Percentiles rank a stretch among this genome's conserved stretches.
These are phyloP conservation scores for Triops longicaudatus DNA, from an alignment of 1,140 invertebrate genomes.

Conservation along the genomic window DNA sequence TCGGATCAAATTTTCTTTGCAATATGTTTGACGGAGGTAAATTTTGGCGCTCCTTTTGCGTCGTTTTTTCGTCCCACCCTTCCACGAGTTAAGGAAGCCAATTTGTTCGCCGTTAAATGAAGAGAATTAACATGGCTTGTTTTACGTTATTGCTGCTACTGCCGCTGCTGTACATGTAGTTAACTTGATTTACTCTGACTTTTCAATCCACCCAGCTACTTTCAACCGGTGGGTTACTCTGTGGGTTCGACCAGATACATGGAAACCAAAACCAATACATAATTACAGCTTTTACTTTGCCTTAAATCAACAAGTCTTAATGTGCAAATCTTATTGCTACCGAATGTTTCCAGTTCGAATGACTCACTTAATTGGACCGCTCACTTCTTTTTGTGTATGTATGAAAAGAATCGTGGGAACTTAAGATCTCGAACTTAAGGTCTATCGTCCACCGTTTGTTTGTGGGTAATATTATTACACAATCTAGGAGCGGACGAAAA, in stretches of 20 bases:
- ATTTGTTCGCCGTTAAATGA: neutral
- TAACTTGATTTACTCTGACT: neutral
- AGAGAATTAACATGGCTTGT: neutral
- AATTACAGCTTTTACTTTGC: slow-evolving; percentile 11
- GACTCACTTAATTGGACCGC: too few relatives aligned
- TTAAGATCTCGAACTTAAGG: too few relatives aligned
- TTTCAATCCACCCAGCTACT: neutral
- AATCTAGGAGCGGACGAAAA: too few relatives aligned
- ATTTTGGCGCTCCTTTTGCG: neutral
- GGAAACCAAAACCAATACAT: neutral
- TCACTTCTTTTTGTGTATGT: too few relatives aligned
- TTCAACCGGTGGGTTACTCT: neutral
- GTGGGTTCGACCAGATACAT: neutral
- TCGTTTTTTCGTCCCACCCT: neutral
- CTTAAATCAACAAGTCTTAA: neutral
- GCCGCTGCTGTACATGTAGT: neutral
- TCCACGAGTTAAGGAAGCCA: neutral
- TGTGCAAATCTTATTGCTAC: too few relatives aligned
- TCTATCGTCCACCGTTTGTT: too few relatives aligned
- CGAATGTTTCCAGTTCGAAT: too few relatives aligned
- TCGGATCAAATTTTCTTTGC: neutral
- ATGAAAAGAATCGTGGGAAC: too few relatives aligned
- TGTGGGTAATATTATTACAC: too few relatives aligned
- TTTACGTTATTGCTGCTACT: neutral
- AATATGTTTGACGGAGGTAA: neutral